Conservation (phyloP, 1,140 invertebrate species). For the Cyrtorhinus lividipennis region DNA sequence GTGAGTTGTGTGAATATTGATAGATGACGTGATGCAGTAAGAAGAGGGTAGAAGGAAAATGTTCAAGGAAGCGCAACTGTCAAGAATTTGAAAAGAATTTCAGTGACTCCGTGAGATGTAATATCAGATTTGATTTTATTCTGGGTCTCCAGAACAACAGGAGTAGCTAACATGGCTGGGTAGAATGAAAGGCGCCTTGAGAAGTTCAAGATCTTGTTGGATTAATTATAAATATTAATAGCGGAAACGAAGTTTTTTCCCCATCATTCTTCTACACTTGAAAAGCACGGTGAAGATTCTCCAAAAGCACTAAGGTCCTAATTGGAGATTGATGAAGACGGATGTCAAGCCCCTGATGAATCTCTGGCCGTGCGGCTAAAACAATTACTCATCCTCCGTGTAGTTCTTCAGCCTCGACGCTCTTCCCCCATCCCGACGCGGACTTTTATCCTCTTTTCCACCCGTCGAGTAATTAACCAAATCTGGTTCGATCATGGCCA, state of each 20-base stretch:
- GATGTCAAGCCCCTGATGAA: conserved; percentile 7
- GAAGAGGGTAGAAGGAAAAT: no score
- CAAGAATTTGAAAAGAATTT: no score
- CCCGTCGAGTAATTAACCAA: not conserved
- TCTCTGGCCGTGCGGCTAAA: not conserved
- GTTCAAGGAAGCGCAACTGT: no score
- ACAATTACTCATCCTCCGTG: not conserved
- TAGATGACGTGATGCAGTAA: no score
- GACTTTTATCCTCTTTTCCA: not conserved
- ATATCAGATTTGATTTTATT: no score
- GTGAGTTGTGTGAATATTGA: no score
- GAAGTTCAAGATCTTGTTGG: not conserved
- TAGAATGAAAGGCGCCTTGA: not conserved
- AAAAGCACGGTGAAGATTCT: not conserved
- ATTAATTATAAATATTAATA: conserved; percentile 10
- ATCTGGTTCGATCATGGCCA: not conserved
- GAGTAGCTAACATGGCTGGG: no score
- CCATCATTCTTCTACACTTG: not conserved
- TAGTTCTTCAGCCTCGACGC: not conserved
- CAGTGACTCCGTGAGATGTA: no score
- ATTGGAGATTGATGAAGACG: conserved; percentile 9
- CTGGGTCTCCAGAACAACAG: no score
- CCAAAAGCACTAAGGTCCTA: not conserved
- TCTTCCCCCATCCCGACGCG: not conserved
- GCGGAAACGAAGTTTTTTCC: not conserved